Conservation (phyloP, 2,888 invertebrate genomes). For the Scaptomyza cyrtandrae region DNA sequence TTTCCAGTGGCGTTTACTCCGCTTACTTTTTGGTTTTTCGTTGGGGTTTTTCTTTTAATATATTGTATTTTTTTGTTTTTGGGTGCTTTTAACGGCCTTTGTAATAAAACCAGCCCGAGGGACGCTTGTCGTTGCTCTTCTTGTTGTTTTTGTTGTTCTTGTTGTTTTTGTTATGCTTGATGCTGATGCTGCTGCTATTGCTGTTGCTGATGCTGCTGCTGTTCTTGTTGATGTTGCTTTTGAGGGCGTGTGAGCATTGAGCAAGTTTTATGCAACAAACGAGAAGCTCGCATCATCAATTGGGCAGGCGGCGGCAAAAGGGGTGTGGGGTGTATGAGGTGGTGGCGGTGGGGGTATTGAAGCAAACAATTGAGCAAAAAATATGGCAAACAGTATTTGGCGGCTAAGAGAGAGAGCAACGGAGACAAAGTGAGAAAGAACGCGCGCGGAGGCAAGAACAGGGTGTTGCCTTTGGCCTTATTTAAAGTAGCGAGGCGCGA, state of each 20-base stretch:
- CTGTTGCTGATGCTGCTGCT: slow-evolving; percentile 32
- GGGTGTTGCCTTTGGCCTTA: slow-evolving; percentile 66
- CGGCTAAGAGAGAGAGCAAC: slow-evolving; percentile 12
- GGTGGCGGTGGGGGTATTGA: slow-evolving; percentile 6
- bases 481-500: slow-evolving; percentile 73
- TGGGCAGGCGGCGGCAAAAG: slow-evolving; percentile 31
- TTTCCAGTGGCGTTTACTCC: slow-evolving; percentile 55
- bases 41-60: slow-evolving; percentile 12
- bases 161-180: slow-evolving; percentile 32
- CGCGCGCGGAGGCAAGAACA: slow-evolving; percentile 43
- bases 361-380: slow-evolving; percentile 75
- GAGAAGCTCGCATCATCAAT: slow-evolving; percentile 59
- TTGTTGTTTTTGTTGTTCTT: slow-evolving; percentile 26
- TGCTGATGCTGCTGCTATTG: slow-evolving; percentile 30
- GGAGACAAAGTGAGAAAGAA: not conserved
- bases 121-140: slow-evolving; percentile 48
- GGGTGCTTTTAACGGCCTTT: slow-evolving; percentile 65
- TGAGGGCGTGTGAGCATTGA: slow-evolving; percentile 77
- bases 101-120: slow-evolving; percentile 79
- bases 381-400: slow-evolving; percentile 66
- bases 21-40: slow-evolving; percentile 38
- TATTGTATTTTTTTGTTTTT: slow-evolving; percentile 28
- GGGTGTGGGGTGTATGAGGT: slow-evolving; percentile 4
- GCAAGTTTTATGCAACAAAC: slow-evolving; percentile 79
- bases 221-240: slow-evolving; percentile 45